Conservation (phyloP, 2,113 vertebrate genomes). For the Ancistrus triradiatus region DNA sequence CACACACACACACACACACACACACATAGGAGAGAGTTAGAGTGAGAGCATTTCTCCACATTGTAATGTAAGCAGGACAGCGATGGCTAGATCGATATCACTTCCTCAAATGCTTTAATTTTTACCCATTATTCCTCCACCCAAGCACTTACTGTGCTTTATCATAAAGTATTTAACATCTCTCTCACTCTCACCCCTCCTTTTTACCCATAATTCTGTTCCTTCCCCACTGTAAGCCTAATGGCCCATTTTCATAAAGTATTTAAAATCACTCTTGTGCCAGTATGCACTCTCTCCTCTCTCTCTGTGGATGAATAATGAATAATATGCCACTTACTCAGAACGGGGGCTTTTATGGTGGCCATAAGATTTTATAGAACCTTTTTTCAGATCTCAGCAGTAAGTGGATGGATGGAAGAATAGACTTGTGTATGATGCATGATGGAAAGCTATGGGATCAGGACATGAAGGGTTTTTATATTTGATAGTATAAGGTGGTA, state of each 20-base stretch:
- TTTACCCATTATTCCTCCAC: constrained; percentile 35
- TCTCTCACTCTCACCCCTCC: too few species aligned
- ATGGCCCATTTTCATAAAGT: constrained; percentile 24
- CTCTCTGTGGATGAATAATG: constrained; percentile 58
- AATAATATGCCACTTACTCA: constrained; percentile 46
- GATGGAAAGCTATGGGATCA: too few species aligned
- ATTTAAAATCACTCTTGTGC: constrained; percentile 8
- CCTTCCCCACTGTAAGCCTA: constrained; percentile 6
- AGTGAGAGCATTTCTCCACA: constrained; percentile 16
- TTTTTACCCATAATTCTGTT: background rate
- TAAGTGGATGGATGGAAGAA: background rate
- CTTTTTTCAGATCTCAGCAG: background rate
- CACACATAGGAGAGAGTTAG: constrained; percentile 11
- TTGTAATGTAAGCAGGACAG: constrained; percentile 52
- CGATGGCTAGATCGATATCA: constrained; percentile 56
- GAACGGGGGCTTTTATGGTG: background rate
- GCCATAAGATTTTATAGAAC: background rate
- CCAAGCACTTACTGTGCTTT: too few species aligned
- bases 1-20: background rate
- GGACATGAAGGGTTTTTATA: too few species aligned
- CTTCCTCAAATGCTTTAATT: constrained; percentile 31
- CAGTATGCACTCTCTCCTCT: background rate
- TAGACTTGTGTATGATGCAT: background rate
- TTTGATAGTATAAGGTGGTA: too few species aligned
- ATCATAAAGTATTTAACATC: too few species aligned